These are phyloP conservation scores for Andrena marginata DNA, from an alignment of 2,888 invertebrate genomes.

Conservation along the genomic window DNA sequence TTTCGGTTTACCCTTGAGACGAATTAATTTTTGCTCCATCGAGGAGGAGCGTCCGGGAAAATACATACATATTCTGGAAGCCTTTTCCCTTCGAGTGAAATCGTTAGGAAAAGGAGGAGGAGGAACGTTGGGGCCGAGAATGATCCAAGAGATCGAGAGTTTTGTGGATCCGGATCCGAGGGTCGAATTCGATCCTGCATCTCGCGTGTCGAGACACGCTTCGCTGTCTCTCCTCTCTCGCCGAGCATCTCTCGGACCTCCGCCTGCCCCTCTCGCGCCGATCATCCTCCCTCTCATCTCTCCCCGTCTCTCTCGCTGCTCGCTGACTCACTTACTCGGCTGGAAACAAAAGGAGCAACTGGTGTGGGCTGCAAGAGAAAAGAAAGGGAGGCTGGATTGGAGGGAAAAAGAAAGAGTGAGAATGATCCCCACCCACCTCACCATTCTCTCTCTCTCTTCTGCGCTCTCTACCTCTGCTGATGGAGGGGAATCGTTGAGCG, in stretches of 20 bases:
- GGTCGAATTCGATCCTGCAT: slow-evolving; percentile 79
- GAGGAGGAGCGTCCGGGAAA: neutral
- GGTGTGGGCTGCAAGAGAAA: slow-evolving; percentile 35
- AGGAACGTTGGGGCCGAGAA: slow-evolving; percentile 52
- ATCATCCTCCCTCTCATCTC: slow-evolving; percentile 33
- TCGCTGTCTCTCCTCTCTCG: slow-evolving; percentile 71
- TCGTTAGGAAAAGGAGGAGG: slow-evolving; percentile 30
- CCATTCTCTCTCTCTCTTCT: neutral
- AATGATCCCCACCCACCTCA: too few species aligned
- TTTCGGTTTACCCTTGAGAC: neutral
- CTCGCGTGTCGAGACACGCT: slow-evolving; percentile 82
- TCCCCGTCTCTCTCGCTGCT: slow-evolving; percentile 22
- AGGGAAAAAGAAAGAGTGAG: slow-evolving; percentile 39
- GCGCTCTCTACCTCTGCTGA: neutral
- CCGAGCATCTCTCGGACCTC: slow-evolving; percentile 49
- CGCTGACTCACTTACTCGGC: slow-evolving; percentile 60
- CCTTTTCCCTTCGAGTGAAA: slow-evolving; percentile 32
- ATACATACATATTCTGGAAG: neutral
- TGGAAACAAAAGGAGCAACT: slow-evolving; percentile 68
- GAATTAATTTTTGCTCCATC: too few species aligned
- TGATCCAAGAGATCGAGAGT: slow-evolving; percentile 76
- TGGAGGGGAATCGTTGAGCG: slow-evolving; percentile 27
- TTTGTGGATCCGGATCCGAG: slow-evolving; percentile 70
- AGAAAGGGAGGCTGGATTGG: slow-evolving; percentile 1
- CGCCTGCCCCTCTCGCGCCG: slow-evolving; percentile 27